Evolutionary conservation across 2,888 invertebrate species (phyloP), one percentile per base, ranked within the genome.

Genomic region (Leptura quadrifasciata): DNA sequence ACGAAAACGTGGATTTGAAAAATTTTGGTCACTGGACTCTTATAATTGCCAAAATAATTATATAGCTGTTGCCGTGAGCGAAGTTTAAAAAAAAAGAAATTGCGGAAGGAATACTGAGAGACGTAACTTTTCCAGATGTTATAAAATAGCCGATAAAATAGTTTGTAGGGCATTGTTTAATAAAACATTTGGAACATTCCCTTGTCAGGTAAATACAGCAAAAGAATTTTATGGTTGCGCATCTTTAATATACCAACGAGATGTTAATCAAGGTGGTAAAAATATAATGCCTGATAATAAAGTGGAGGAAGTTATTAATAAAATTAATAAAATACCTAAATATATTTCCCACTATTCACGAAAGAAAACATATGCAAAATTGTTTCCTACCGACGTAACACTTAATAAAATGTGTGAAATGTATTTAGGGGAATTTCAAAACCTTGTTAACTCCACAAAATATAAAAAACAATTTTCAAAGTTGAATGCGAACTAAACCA

Each of bases 291-390:
- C 69, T 69, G 57, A 39, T 54, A 35, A 27, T 35, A 69, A 54
- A 69, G 27, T 69, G 10, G 57, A 17, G n/a, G 39, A 58, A 47
- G 71, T 71, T 21, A 71, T 71, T 21, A 60, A 61, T 12, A 60
- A 60, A 58, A 71, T 60, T 15, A 58, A 61, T 61, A 71, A 60
- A 71, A 71, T 47, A 71, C 71, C 71, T 61, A 61, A 61, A 63
- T 71, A 71, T 70, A 70, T 58, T 20, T 70, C 52, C 17, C 71
- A 71, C 27, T 71, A 71, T 60, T 71, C n/a, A n/a, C n/a, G n/a
- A n/a, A n/a, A n/a, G n/a, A n/a, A n/a, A n/a, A n/a, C n/a, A n/a
- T n/a, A n/a, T 21, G 20, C 52, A 60, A 21, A 24, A 27, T 39
- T 60, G 39, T 60, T 70, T 17, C 70, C 70, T 17, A 20, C 60